A percentile compares a stretch with the other conserved stretches of the same genome.
phyloP scores from a whole-genome alignment of 2,888 invertebrate genomes.

The Adelphocoris suturalis region DNA sequence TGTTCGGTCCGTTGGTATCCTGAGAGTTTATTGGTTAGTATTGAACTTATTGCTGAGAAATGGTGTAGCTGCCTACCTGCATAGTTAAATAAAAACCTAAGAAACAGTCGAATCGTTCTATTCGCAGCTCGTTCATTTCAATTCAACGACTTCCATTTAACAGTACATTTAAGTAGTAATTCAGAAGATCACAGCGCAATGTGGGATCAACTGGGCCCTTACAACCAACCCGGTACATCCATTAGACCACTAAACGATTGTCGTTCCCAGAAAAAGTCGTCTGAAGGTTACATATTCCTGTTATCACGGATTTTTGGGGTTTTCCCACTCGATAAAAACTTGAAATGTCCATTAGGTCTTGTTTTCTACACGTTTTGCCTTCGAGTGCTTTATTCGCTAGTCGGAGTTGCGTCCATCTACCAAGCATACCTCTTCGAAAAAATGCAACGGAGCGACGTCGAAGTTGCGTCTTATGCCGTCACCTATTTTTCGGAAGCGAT shows the following conservation, averaged over 20 bases:
- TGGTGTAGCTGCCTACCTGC: too few relatives aligned
- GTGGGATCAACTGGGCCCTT: background rate
- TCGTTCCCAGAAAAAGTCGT: background rate
- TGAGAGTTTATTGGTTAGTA: too few relatives aligned
- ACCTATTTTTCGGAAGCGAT: background rate
- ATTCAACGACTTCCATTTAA: too few relatives aligned
- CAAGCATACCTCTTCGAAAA: background rate
- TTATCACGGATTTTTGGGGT: conserved; percentile 11
- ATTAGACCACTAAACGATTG: background rate
- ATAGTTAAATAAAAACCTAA: too few relatives aligned
- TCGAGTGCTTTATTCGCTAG: background rate
- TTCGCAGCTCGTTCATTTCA: too few relatives aligned
- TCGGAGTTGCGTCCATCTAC: background rate
- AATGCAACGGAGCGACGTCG: background rate
- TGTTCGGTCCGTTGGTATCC: too few relatives aligned
- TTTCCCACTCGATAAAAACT: background rate
- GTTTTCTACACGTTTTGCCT: background rate
- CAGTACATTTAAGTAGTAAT: too few relatives aligned
- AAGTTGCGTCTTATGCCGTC: background rate
- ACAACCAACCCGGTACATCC: background rate
- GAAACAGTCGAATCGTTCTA: too few relatives aligned
- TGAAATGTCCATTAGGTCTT: background rate
- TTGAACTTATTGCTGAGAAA: too few relatives aligned
- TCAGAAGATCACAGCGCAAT: background rate
- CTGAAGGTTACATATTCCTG: background rate